These are phyloP conservation scores for Lobophora halterata DNA, from an alignment of 2,888 invertebrate species.

Conservation along the genomic window DNA sequence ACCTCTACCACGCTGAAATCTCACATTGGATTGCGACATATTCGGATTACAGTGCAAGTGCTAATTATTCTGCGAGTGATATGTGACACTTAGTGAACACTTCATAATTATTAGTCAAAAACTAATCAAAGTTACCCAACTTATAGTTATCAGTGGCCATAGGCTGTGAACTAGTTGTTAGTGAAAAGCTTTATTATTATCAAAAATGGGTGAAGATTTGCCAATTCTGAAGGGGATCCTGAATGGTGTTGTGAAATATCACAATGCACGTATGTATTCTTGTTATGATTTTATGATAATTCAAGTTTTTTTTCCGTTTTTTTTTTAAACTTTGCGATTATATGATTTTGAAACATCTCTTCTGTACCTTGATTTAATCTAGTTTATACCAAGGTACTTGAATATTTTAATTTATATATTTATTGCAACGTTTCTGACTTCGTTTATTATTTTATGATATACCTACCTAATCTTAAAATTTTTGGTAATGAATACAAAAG, in stretches of 20 bases:
- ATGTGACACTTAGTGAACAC: constrained; percentile 62
- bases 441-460: no score
- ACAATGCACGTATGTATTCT: constrained; percentile 94
- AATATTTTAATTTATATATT: no score
- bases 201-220: constrained; percentile 92
- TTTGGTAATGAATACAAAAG: no score
- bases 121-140: constrained; percentile 69
- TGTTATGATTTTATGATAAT: constrained; percentile 17
- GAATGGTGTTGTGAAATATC: constrained; percentile 94
- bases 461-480: no score
- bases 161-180: constrained; percentile 76
- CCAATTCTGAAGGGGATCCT: constrained; percentile 95
- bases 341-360: no score
- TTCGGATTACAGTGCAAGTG: constrained; percentile 75
- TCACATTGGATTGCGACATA: constrained; percentile 58
- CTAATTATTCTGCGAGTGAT: constrained; percentile 48
- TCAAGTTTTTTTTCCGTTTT: constrained; percentile 6
- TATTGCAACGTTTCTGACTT: no score
- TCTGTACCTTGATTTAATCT: no score
- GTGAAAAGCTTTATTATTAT: constrained; percentile 73
- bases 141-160: constrained; percentile 67
- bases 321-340: neutral
- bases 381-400: no score
- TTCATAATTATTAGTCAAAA: constrained; percentile 50
- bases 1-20: constrained; percentile 18